Evolutionary conservation across 2,113 vertebrate species (phyloP).

Genomic region (Myotis davidii): DNA sequence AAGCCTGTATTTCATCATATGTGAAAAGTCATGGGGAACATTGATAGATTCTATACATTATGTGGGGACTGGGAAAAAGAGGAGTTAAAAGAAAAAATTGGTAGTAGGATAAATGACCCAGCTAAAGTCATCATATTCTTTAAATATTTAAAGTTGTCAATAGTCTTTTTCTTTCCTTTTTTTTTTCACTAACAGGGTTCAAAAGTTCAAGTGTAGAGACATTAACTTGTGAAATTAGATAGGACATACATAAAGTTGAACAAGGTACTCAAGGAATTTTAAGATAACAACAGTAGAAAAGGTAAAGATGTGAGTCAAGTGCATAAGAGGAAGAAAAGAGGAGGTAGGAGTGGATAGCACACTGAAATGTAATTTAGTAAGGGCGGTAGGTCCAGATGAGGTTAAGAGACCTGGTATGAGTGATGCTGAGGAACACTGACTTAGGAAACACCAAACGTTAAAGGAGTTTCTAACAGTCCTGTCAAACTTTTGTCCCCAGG

Average conservation of each 20-base stretch:
- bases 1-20: background rate
- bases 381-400: background rate
- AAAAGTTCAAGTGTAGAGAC: background rate
- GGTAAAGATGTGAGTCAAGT: background rate
- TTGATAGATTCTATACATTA: background rate
- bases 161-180: background rate
- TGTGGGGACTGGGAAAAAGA: background rate
- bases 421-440: background rate
- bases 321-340: background rate
- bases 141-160: constrained; percentile 17
- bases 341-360: background rate
- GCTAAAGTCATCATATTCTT: background rate
- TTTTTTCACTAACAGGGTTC: background rate
- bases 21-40: background rate
- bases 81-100: background rate
- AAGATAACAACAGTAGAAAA: background rate
- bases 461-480: background rate
- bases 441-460: background rate
- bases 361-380: background rate
- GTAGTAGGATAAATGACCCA: background rate
- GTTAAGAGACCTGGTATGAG: background rate
- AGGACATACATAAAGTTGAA: background rate
- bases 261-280: background rate
- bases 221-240: background rate
- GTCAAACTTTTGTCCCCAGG: background rate